Percentiles rank a stretch among this genome's conserved stretches.
Conservation (phyloP, 2,113 vertebrate genomes). For the Brachypodius melanocephalos region DNA sequence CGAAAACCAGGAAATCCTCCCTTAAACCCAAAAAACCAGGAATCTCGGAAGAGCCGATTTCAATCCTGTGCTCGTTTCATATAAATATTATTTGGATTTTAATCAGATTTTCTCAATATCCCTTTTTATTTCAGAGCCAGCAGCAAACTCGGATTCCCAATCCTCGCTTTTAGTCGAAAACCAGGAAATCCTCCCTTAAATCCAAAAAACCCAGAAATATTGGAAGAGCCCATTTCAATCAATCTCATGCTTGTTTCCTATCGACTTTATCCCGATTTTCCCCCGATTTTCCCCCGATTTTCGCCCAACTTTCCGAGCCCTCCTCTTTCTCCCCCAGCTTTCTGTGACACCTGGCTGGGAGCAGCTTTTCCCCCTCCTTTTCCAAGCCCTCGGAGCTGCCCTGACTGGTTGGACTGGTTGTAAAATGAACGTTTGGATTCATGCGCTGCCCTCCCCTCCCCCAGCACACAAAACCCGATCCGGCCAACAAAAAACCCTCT, state of each 20-base stretch:
- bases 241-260: too few relatives aligned
- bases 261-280: too few relatives aligned
- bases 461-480: slow-evolving; percentile 82
- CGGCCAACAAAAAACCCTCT: slow-evolving; percentile 53
- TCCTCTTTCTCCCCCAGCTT: neutral
- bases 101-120: neutral
- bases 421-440: slow-evolving; percentile 88
- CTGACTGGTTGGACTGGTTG: slow-evolving; percentile 93
- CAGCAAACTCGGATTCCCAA: too few relatives aligned
- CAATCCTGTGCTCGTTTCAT: accelerated
- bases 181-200: too few relatives aligned
- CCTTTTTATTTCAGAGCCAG: too few relatives aligned
- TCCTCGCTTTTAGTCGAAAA: too few relatives aligned
- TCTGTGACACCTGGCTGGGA: neutral
- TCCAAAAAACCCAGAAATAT: too few relatives aligned
- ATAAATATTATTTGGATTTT: accelerated
- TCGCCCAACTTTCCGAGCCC: accelerated
- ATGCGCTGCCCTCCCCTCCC: slow-evolving; percentile 71
- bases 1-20: neutral
- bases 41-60: neutral
- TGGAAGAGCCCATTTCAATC: too few relatives aligned
- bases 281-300: neutral
- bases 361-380: neutral
- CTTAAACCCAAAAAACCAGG: neutral
- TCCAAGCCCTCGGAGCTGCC: slow-evolving; percentile 78